phyloP scores from a whole-genome alignment of 2,113 vertebrate species.

The Eulemur rufifrons region DNA sequence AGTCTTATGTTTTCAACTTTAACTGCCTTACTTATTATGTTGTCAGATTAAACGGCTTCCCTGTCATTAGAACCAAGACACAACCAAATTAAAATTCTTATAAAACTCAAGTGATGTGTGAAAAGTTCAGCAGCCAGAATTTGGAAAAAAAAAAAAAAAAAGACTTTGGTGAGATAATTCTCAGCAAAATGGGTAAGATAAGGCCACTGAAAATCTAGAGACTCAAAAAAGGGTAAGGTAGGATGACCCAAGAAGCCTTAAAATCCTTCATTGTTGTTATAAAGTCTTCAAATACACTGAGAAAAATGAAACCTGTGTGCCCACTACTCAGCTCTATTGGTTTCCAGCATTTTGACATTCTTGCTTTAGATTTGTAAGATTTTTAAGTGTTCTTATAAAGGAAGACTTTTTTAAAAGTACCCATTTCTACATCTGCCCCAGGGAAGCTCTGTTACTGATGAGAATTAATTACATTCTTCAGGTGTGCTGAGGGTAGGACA shows the following conservation, averaged over 20 bases:
- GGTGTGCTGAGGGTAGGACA: neutral
- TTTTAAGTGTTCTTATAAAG: slow-evolving; percentile 3
- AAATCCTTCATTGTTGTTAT: neutral
- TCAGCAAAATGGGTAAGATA: slow-evolving; percentile 40
- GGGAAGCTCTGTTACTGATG: neutral
- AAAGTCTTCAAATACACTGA: neutral
- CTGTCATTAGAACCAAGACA: slow-evolving; percentile 75
- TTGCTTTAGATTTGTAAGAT: slow-evolving; percentile 15
- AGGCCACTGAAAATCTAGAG: slow-evolving; percentile 36
- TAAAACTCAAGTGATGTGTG: slow-evolving; percentile 69
- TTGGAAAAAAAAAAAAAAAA: neutral
- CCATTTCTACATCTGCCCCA: neutral
- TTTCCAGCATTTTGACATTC: neutral
- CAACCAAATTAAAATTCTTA: slow-evolving; percentile 77
- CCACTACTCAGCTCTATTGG: neutral
- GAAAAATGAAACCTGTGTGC: neutral
- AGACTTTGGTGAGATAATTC: slow-evolving; percentile 50
- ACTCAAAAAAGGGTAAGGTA: neutral
- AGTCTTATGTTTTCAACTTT: slow-evolving; percentile 73
- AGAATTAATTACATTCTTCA: neutral
- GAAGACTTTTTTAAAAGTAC: neutral
- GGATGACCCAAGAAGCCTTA: slow-evolving; percentile 3
- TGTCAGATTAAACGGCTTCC: slow-evolving; percentile 77
- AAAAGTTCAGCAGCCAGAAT: slow-evolving; percentile 74
- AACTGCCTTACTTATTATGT: slow-evolving; percentile 78